Evolutionary conservation across 2,113 vertebrate genomes (phyloP).

Genomic region (rabbit (Oryctolagus cuniculus)): DNA sequence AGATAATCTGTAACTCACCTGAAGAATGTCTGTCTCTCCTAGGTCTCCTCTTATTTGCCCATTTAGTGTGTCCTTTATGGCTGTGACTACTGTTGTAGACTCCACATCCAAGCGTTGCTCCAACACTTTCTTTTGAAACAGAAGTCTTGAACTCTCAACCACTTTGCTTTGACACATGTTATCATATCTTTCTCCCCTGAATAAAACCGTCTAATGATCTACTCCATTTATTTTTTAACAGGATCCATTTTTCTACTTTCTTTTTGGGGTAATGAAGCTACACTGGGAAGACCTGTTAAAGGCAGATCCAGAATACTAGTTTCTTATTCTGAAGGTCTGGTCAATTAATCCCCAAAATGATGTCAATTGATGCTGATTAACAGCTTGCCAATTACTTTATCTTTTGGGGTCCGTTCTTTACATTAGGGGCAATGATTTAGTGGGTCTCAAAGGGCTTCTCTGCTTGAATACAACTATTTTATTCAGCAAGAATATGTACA

Average conservation of each 20-base stretch:
- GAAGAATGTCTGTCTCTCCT: background rate
- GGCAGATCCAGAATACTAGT: background rate
- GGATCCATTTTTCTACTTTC: conserved; percentile 56
- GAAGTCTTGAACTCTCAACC: background rate
- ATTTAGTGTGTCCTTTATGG: background rate
- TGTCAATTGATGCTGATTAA: background rate
- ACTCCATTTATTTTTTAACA: conserved; percentile 64
- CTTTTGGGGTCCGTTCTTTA: conserved; percentile 51
- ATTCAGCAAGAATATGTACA: conserved; percentile 43
- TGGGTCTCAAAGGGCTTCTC: conserved; percentile 38
- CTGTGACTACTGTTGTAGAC: background rate
- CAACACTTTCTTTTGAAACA: background rate
- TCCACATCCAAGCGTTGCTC: background rate
- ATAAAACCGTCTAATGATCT: background rate
- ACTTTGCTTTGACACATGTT: background rate
- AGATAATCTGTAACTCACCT: background rate
- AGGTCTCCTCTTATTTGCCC: background rate
- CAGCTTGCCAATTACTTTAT: conserved; percentile 43
- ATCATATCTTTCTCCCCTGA: background rate
- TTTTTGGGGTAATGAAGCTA: conserved; percentile 41
- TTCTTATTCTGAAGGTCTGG: conserved; percentile 34
- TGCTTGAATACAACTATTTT: conserved; percentile 41
- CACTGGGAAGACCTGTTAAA: background rate
- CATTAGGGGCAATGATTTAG: conserved; percentile 17
- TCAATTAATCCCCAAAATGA: conserved; percentile 48